These are phyloP conservation scores for Odontothrips loti DNA, from an alignment of 2,888 invertebrate species.

Conservation along the genomic window DNA sequence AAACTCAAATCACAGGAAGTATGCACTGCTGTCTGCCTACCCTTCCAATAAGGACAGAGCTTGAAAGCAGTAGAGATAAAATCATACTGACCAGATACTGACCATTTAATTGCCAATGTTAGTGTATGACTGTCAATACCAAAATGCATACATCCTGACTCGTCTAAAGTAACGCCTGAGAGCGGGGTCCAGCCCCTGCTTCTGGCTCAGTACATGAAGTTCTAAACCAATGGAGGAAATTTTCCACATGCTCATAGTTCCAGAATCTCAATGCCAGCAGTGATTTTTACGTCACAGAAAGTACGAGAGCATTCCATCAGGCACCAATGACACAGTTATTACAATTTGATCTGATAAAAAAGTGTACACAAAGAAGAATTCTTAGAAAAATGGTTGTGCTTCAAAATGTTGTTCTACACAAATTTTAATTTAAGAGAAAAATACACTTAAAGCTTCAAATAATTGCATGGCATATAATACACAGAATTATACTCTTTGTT, in stretches of 20 bases:
- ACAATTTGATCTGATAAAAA: background rate
- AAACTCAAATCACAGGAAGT: background rate
- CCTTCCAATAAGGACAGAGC: background rate
- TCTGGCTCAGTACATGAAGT: conserved; percentile 17
- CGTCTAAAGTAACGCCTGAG: background rate
- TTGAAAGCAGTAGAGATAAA: background rate
- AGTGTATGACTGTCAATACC: background rate
- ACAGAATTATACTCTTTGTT: background rate
- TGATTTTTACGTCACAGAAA: background rate
- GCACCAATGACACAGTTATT: background rate
- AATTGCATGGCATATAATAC: conserved; percentile 14
- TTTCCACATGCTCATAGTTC: background rate
- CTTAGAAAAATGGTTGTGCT: conserved; percentile 6
- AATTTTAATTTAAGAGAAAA: background rate
- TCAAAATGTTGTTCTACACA: conserved; percentile 1
- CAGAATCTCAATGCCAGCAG: background rate
- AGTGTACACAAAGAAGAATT: conserved; percentile 25
- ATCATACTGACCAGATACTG: background rate
- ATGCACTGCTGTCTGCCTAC: background rate
- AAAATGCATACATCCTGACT: background rate
- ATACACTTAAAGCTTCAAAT: conserved; percentile 18
- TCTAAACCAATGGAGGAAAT: background rate
- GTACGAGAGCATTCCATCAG: background rate
- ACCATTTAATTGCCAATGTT: background rate
- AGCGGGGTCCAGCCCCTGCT: conserved; percentile 17